phyloP scores from a whole-genome alignment of 1,140 invertebrate species.

The Neodiprion virginianus region DNA sequence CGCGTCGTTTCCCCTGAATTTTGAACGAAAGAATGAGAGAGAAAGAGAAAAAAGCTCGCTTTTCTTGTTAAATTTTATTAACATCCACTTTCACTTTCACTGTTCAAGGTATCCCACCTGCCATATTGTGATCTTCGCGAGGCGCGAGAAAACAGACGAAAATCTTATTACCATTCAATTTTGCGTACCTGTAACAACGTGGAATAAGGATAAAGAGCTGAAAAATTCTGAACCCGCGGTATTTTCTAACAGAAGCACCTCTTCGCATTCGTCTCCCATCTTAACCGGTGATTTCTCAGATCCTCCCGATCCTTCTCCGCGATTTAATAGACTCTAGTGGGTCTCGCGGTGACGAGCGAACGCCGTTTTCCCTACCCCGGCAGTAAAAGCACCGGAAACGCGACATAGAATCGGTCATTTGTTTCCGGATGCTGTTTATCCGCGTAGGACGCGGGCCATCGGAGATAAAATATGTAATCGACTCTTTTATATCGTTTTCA shows the following conservation, averaged over 20 bases:
- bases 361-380: neutral
- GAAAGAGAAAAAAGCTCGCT: too few relatives aligned
- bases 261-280: neutral
- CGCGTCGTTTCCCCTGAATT: too few relatives aligned
- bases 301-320: neutral
- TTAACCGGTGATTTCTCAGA: neutral
- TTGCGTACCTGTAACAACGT: too few relatives aligned
- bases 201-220: too few relatives aligned
- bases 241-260: neutral
- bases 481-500: neutral
- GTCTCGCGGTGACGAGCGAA: neutral
- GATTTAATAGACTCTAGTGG: neutral
- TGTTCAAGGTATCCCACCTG: too few relatives aligned
- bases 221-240: too few relatives aligned
- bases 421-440: neutral
- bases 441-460: neutral
- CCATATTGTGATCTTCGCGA: too few relatives aligned
- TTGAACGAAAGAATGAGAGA: too few relatives aligned
- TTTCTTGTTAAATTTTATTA: too few relatives aligned
- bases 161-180: too few relatives aligned
- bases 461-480: neutral
- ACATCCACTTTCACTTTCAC: too few relatives aligned
- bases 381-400: neutral
- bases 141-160: too few relatives aligned
- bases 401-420: neutral